Evolutionary conservation across 2,113 vertebrate genomes (phyloP), one percentile per base, ranked within the genome.

Genomic region (Atractosteus spatula): DNA sequence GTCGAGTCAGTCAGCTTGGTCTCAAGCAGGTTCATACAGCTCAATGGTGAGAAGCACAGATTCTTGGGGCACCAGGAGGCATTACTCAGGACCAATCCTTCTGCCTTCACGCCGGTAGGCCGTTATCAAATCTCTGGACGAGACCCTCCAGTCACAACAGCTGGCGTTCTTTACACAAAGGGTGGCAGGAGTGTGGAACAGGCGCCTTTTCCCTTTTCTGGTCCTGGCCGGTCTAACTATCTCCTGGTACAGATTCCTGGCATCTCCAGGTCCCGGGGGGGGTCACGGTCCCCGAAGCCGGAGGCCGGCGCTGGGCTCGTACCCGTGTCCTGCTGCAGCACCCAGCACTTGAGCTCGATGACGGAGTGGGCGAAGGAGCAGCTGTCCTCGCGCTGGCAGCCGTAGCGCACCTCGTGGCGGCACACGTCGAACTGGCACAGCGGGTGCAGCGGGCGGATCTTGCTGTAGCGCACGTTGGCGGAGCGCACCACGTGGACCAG

Each of bases 311-410:
- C 17, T 29, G 17, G 17, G 17, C 47, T 51, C 47, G 62, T 73
- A 91, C 97, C 96, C 72, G 94, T 94, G 79, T 94, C 87, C 10
- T 86, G 91, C 89, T 98, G 96, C 79, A 99, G 87, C 77, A 89
- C 89, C 97, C 97, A 99, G 81, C 94, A 92, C 83, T 95, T 92
- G 70, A 98, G 95, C 81, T 99, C 97, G 0, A 99, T 93, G 79
- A 94, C 83, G 3, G 96, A 98, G 76, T 99, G 97, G 78, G 97
- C 95, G 0, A 92, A 94, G 78, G 83, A 84, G 83, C 97, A 99
- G 82, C 79, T 85, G 83, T 95, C 92, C 74, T 95, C 94, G 0
- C 88, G 86, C 71, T 88, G 86, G 87, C 96, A 99, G 79, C 94
- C 91, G 0, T 93, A 94, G 7, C 94, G 92, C 67, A 93, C 83